Evolutionary conservation across 2,888 invertebrate genomes (phyloP), one percentile per base, ranked within the genome.

Genomic region (Mythimna impura): DNA sequence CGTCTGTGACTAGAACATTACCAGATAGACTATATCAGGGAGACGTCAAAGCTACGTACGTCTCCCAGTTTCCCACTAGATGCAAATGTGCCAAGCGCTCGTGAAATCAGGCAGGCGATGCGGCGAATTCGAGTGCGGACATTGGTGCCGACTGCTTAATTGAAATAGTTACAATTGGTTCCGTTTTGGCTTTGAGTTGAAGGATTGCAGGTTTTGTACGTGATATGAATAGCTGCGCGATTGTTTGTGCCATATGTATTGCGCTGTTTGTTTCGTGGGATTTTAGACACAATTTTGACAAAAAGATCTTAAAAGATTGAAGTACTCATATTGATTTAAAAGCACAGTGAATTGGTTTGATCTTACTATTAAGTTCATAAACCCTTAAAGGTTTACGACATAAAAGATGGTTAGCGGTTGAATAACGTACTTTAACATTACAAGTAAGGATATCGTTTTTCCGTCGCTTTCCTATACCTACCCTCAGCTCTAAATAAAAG

Each of bases 31-130:
- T 80, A 77, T 81, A 86, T 82, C 80, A 73, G 66, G 69, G 76
- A 78, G 77, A 84, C 88, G 85, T 90, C 89, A 90, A 88, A 89
- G 87, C 82, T 80, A 76, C 81, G 80, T 73, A 82, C 79, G 78
- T 73, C 78, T 72, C 73, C 73, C 76, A 77, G 80, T 73, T 76
- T 71, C 73, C 73, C 77, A 78, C 82, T 86, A 76, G 82, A 89
- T 90, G 89, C 87, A 89, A 89, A 89, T 89, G 87, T 82, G 81
- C 81, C 83, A 84, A 87, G 78, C 78, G 84, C 75, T 85, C 76
- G 68, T 82, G 80, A 80, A 86, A 84, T 81, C 80, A 78, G 70
- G 50, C 58, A 73, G 66, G 50, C 69, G 64, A 81, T 78, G 61
- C 84, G 81, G 68, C 68, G 66, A n/a, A 74, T 77, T 74, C 61